phyloP scores from a whole-genome alignment of 2,113 vertebrate genomes.

The Rhabdornis inornatus region DNA sequence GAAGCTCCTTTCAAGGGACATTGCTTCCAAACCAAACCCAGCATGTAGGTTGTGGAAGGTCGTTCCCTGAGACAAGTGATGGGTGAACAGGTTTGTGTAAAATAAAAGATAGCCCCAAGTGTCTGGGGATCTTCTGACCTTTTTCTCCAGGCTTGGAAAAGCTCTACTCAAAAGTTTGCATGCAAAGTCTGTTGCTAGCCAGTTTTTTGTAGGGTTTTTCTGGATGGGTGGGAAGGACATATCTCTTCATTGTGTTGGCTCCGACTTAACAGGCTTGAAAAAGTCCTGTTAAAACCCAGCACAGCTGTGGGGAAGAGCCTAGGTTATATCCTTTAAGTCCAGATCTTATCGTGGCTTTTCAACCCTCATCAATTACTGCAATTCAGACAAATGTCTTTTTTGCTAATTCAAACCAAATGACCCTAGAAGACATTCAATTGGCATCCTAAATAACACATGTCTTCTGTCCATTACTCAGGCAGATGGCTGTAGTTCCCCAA shows the following conservation, averaged over 20 bases:
- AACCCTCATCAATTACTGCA: not conserved
- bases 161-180: not conserved
- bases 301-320: not conserved
- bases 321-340: not conserved
- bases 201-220: not conserved
- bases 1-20: constrained; percentile 29
- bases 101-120: not conserved
- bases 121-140: not conserved
- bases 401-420: constrained; percentile 7
- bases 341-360: not conserved
- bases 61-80: not conserved
- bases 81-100: not conserved
- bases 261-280: not conserved
- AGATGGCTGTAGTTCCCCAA: not conserved
- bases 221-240: not conserved
- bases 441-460: not conserved
- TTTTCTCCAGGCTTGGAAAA: not conserved
- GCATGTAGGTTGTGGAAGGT: constrained; percentile 8
- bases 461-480: not conserved
- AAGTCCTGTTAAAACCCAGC: not conserved
- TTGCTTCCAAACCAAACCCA: constrained; percentile 3
- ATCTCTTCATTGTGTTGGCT: not conserved
- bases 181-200: not conserved
- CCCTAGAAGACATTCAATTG: not conserved
- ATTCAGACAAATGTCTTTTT: not conserved